Conservation (phyloP, 2,797 vertebrate species). For the Anomalospiza imberbis region DNA sequence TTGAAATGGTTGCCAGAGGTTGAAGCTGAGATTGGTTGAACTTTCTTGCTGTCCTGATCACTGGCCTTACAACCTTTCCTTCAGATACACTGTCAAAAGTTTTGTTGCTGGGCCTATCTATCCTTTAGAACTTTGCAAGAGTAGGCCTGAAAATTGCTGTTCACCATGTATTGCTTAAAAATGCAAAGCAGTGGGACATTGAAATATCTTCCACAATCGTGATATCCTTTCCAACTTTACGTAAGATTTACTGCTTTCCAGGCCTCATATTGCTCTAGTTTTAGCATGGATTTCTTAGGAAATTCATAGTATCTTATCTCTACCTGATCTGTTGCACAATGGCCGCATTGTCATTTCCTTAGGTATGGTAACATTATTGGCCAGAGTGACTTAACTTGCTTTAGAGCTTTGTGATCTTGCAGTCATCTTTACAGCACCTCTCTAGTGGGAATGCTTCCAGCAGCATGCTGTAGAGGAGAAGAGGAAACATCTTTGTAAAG, state of each 20-base stretch:
- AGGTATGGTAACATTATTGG: background rate
- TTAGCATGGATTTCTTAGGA: background rate
- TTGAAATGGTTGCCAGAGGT: conserved; percentile 42
- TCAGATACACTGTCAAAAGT: background rate
- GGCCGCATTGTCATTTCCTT: background rate
- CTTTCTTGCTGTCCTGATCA: background rate
- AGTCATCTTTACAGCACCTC: conserved; percentile 5
- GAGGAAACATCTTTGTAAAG: background rate
- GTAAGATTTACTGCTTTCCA: background rate
- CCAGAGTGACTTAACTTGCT: background rate
- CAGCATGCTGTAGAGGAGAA: background rate
- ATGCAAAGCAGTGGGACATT: background rate
- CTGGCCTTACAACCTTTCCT: background rate
- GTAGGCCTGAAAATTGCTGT: background rate
- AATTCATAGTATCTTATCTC: conserved; percentile 14
- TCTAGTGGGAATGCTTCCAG: conserved; percentile 11
- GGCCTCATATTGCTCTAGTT: background rate
- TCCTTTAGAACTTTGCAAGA: background rate
- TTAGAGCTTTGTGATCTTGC: conserved; percentile 7
- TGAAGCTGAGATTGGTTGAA: conserved; percentile 14
- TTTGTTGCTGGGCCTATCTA: background rate
- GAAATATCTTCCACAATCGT: background rate
- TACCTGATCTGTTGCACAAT: background rate
- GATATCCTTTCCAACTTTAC: background rate
- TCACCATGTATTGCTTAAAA: background rate